These are phyloP conservation scores for Hylia prasina DNA, from an alignment of 2,113 vertebrate species.

Conservation along the genomic window DNA sequence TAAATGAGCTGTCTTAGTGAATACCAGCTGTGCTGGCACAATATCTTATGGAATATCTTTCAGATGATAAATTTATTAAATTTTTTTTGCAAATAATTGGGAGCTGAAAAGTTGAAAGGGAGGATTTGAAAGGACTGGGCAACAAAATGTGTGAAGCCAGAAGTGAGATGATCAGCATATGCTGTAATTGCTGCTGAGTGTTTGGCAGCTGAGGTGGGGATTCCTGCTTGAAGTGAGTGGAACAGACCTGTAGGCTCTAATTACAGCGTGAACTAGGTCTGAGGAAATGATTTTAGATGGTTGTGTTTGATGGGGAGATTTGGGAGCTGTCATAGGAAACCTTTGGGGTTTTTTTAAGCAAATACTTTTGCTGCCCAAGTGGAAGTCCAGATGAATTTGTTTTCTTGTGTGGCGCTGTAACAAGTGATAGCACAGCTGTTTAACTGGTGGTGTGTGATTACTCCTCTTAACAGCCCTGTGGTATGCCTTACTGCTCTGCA, in stretches of 20 bases:
- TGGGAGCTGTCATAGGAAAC: not conserved
- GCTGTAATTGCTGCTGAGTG: not conserved
- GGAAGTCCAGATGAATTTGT: not conserved
- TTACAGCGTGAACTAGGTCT: not conserved
- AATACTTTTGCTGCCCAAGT: not conserved
- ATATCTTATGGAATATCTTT: fast-evolving
- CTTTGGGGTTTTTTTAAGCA: not conserved
- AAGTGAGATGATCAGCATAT: not conserved
- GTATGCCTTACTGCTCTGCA: not conserved
- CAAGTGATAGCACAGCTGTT: not conserved
- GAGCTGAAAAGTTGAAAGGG: not conserved
- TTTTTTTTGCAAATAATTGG: not conserved
- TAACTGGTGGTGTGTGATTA: not conserved
- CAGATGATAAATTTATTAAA: not conserved
- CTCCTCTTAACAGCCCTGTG: not conserved
- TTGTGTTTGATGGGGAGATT: not conserved
- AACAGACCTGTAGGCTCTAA: not conserved
- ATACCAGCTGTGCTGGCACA: not conserved
- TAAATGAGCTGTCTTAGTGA: not conserved
- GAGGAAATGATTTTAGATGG: fast-evolving
- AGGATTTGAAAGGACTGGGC: not conserved
- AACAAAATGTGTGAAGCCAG: not conserved
- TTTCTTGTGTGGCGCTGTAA: not conserved
- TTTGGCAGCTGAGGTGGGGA: not conserved
- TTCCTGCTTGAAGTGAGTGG: not conserved